phyloP scores from a whole-genome alignment of 2,888 invertebrate species.

The Orchesellides sinensis region DNA sequence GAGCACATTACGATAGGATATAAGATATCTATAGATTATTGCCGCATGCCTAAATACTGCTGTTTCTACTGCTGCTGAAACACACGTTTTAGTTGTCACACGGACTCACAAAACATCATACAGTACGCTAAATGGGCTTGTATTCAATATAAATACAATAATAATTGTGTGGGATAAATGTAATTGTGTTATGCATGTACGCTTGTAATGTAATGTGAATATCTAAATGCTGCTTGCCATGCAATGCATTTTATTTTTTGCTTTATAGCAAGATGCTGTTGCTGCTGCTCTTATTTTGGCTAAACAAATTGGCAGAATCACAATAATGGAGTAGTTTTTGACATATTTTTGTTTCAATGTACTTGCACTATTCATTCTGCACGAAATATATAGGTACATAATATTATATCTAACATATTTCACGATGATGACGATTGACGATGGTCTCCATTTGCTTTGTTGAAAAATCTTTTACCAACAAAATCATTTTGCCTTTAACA shows the following conservation, averaged over 20 bases:
- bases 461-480: no score
- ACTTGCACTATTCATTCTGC: background rate
- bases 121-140: background rate
- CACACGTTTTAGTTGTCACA: background rate
- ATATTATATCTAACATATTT: background rate
- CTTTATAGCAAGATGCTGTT: slow-evolving; percentile 13
- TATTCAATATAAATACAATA: background rate
- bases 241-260: slow-evolving; percentile 36
- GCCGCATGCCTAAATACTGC: slow-evolving; percentile 23
- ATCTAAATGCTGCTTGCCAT: slow-evolving; percentile 41
- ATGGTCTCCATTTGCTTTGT: no score
- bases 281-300: slow-evolving; percentile 9
- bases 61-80: slow-evolving; percentile 1
- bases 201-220: background rate
- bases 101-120: slow-evolving; percentile 16
- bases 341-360: slow-evolving; percentile 3
- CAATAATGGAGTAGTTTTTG: background rate
- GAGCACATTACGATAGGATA: slow-evolving; percentile 9
- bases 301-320: slow-evolving; percentile 36
- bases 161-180: background rate
- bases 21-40: slow-evolving; percentile 18
- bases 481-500: no score
- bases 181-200: slow-evolving; percentile 11
- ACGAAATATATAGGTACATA: background rate
- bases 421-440: no score